phyloP scores from a whole-genome alignment of 2,113 vertebrate genomes.

The Caretta caretta region DNA sequence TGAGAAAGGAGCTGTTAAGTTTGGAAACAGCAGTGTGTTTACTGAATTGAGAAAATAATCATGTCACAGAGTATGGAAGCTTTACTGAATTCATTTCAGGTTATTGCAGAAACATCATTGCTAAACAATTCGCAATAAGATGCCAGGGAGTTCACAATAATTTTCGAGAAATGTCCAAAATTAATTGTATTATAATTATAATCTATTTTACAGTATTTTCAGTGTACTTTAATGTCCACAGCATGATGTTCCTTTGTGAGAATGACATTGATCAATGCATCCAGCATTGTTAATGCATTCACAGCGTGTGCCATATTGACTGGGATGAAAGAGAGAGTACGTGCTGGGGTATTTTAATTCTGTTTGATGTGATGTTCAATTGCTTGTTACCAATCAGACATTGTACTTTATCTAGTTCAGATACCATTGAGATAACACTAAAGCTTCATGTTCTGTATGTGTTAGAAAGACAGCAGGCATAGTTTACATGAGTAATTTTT shows the following conservation, averaged over 20 bases:
- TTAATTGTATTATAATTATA: constrained; percentile 1
- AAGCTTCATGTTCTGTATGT: neutral
- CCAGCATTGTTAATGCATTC: neutral
- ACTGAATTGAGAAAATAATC: neutral
- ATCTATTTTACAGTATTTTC: neutral
- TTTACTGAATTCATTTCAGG: neutral
- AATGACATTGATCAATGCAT: constrained; percentile 6
- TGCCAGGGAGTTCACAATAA: neutral
- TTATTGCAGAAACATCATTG: neutral
- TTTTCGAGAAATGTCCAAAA: constrained; percentile 7
- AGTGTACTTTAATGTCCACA: neutral
- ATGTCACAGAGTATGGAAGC: neutral
- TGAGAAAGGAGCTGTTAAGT: neutral
- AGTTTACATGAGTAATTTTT: neutral
- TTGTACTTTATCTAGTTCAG: neutral
- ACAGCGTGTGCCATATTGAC: neutral
- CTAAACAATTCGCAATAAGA: neutral
- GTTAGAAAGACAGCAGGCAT: neutral
- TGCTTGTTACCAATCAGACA: constrained; percentile 4
- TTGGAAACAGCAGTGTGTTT: neutral
- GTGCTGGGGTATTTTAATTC: neutral
- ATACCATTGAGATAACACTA: neutral
- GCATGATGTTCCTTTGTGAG: neutral
- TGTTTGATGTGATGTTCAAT: constrained; percentile 7
- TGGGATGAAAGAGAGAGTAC: neutral